Evolutionary conservation across 1,140 invertebrate genomes (phyloP).

Genomic region (Dysdera silvatica): DNA sequence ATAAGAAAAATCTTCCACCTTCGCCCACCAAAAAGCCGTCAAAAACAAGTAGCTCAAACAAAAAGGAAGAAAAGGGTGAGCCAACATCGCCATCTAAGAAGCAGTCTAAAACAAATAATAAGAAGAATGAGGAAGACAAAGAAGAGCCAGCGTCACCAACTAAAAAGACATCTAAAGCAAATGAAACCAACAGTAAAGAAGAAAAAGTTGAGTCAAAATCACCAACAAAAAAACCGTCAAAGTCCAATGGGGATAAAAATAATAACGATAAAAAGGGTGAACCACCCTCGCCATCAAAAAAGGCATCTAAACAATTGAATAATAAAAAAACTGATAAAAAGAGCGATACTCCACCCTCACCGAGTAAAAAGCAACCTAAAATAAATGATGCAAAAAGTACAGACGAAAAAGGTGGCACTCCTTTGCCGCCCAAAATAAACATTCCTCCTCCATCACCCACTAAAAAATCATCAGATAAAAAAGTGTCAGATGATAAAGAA

Average conservation of each 20-base stretch:
- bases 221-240: neutral
- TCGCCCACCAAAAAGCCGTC: neutral
- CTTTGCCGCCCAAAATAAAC: neutral
- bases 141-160: neutral
- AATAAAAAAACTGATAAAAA: constrained; percentile 4
- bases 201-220: neutral
- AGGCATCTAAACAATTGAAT: neutral
- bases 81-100: neutral
- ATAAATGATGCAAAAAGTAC: constrained; percentile 8
- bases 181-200: neutral
- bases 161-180: too few species aligned
- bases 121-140: neutral
- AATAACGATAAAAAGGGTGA: neutral
- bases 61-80: constrained; percentile 20
- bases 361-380: neutral
- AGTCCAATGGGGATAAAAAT: too few species aligned
- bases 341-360: neutral
- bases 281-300: too few species aligned
- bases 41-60: constrained; percentile 17
- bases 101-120: neutral
- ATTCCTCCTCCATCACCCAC: neutral
- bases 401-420: neutral
- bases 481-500: too few species aligned
- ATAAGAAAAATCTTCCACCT: neutral
- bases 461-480: neutral